Evolutionary conservation across 2,888 invertebrate genomes (phyloP).

Genomic region (Proisotoma minuta): DNA sequence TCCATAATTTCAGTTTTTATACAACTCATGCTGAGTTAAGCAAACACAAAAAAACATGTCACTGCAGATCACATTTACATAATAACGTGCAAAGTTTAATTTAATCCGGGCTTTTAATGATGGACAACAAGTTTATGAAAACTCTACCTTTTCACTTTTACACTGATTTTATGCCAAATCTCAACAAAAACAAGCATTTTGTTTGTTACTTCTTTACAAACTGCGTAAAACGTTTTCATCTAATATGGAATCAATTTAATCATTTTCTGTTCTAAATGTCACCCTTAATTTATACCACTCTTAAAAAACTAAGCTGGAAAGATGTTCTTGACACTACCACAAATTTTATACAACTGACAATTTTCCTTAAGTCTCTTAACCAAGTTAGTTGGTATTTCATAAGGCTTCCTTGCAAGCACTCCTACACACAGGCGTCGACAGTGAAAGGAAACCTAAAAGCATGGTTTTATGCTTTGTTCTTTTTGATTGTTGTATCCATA

Average conservation of each 20-base stretch:
- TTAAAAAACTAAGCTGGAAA: neutral
- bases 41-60: too few species aligned
- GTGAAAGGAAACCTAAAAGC: constrained; percentile 26
- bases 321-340: neutral
- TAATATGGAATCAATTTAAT: neutral
- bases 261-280: neutral
- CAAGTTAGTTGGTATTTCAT: neutral
- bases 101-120: too few species aligned
- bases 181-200: constrained; percentile 26
- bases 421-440: constrained; percentile 28
- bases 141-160: constrained; percentile 27
- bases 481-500: neutral
- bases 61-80: too few species aligned
- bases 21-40: too few species aligned
- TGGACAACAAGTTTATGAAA: neutral
- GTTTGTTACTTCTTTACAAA: neutral
- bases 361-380: neutral
- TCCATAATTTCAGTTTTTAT: too few species aligned
- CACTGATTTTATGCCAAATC: constrained; percentile 17
- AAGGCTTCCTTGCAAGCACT: neutral
- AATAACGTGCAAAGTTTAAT: too few species aligned
- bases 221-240: neutral
- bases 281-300: neutral
- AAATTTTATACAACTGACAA: neutral
- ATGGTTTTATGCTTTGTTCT: constrained; percentile 5